Evolutionary conservation across 2,113 vertebrate genomes (phyloP).

Genomic region (Oncorhynchus masou): DNA sequence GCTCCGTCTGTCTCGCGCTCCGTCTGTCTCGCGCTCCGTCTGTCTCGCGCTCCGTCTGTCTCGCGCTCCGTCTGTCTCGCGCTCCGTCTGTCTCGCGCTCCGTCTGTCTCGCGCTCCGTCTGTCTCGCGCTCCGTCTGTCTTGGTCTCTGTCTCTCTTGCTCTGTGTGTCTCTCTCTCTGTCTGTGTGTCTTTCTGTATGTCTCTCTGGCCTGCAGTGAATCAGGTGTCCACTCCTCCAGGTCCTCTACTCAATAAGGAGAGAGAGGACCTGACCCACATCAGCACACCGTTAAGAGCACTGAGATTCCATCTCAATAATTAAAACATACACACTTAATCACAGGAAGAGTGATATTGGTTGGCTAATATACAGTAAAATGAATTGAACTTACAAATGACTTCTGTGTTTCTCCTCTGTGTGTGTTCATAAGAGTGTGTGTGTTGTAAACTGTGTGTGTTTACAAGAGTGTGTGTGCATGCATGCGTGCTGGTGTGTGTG

Average conservation of each 20-base stretch:
- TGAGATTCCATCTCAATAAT: slow-evolving; percentile 21
- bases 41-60: no score
- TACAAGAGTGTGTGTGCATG: slow-evolving; percentile 8
- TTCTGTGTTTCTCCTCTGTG: background rate
- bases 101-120: no score
- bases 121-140: no score
- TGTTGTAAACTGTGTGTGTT: background rate
- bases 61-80: no score
- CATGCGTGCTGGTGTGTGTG: background rate
- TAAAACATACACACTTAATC: slow-evolving; percentile 13
- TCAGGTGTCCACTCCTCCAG: background rate
- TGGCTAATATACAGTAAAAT: slow-evolving; percentile 14
- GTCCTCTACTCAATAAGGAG: background rate
- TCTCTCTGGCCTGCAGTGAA: no score
- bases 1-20: no score
- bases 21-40: no score
- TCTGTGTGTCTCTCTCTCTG: no score
- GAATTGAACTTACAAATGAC: slow-evolving; percentile 39
- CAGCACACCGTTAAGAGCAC: slow-evolving; percentile 28
- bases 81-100: no score
- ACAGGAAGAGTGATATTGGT: slow-evolving; percentile 17
- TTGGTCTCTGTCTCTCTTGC: no score
- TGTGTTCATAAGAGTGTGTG: background rate
- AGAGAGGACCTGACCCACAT: background rate
- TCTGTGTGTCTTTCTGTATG: no score